Evolutionary conservation across 2,797 vertebrate genomes (phyloP).

Genomic region (Thaleichthys pacificus): DNA sequence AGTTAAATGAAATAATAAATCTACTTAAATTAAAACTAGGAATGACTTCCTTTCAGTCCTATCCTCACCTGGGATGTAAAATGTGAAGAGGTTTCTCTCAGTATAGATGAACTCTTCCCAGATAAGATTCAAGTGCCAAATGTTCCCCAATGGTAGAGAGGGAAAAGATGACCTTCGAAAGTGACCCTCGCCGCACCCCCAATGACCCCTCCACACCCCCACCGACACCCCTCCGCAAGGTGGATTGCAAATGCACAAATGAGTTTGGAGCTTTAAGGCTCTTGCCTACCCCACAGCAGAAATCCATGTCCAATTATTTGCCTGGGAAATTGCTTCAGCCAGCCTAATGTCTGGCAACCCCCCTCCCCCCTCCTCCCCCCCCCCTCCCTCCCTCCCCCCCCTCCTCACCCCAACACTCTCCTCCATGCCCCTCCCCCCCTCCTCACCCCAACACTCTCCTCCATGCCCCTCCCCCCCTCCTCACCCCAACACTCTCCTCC

Average conservation of each 20-base stretch:
- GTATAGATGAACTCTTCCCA: conserved; percentile 31
- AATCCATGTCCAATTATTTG: conserved; percentile 66
- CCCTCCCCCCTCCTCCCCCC: neutral
- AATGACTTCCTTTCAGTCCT: neutral
- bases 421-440: too few species aligned
- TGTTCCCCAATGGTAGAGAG: neutral
- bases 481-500: neutral
- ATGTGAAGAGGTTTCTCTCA: neutral
- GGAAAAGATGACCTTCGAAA: neutral
- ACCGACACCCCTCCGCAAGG: conserved; percentile 37
- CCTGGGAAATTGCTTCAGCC: conserved; percentile 52
- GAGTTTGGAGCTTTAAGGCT: conserved; percentile 51
- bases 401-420: neutral
- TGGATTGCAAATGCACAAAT: conserved; percentile 53
- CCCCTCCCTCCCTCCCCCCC: conserved; percentile 1
- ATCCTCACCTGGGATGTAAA: neutral
- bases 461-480: neutral
- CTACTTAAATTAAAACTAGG: neutral
- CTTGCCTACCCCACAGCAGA: conserved; percentile 43
- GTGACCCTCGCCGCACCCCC: neutral
- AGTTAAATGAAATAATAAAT: too few species aligned
- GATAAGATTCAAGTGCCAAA: neutral
- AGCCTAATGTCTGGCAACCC: conserved; percentile 45
- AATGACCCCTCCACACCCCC: neutral
- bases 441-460: too few species aligned